A percentile compares a stretch with the other conserved stretches of the same genome.
Evolutionary conservation across 2,113 vertebrate species (phyloP).

Genomic region (Saguinus imperator): DNA sequence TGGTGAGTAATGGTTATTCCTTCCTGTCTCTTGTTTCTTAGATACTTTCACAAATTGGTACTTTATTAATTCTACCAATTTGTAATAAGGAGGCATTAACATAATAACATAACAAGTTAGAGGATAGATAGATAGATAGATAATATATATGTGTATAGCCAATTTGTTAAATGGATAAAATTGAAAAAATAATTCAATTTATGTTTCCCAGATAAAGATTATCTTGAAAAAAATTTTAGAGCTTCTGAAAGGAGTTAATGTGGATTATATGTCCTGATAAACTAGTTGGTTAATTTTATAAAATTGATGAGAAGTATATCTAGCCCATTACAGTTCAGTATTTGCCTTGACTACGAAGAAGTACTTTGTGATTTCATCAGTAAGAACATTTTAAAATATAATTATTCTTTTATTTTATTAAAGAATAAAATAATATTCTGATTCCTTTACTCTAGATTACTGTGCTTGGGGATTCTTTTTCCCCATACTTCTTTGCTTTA

Average conservation of each 20-base stretch:
- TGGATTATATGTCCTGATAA: neutral
- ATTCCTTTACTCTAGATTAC: neutral
- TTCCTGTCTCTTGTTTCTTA: neutral
- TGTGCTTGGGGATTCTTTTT: neutral
- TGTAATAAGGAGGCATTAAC: neutral
- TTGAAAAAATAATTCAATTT: neutral
- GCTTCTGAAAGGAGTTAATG: neutral
- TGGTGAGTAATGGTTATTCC: neutral
- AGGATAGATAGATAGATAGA: too few species aligned
- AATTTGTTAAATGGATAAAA: constrained; percentile 49
- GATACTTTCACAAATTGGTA: neutral
- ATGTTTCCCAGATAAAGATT: neutral
- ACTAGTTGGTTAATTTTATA: neutral
- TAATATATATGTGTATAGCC: too few species aligned
- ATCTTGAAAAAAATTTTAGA: neutral
- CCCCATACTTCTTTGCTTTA: neutral
- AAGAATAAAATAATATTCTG: neutral
- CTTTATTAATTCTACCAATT: neutral
- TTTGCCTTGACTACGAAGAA: neutral
- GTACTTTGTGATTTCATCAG: neutral
- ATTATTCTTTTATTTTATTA: constrained; percentile 9
- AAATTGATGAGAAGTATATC: neutral
- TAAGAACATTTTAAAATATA: constrained; percentile 30
- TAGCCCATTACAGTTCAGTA: neutral
- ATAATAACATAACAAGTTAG: neutral